Evolutionary conservation across 2,113 vertebrate species (phyloP).

Genomic region (Malurus alboscapulatus): DNA sequence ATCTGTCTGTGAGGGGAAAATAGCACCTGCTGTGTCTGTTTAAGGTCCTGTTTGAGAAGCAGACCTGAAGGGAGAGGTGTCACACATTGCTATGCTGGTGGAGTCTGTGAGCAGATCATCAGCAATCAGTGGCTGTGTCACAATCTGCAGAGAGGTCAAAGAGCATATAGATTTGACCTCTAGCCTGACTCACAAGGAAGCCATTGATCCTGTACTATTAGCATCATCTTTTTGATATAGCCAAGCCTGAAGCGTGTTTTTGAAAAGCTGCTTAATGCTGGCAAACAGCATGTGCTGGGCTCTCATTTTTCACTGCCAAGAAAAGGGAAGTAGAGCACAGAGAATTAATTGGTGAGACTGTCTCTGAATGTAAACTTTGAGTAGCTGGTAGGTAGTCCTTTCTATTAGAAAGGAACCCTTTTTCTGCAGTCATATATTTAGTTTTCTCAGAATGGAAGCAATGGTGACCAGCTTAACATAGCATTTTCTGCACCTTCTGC

Average conservation of each 20-base stretch:
- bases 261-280: constrained; percentile 1
- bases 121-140: neutral
- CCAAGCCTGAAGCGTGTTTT: neutral
- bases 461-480: neutral
- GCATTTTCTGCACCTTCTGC: neutral
- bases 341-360: neutral
- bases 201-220: constrained; percentile 30
- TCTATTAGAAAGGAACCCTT: neutral
- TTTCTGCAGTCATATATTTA: neutral
- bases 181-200: neutral
- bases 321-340: neutral
- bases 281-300: neutral
- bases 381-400: neutral
- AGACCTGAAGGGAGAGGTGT: neutral
- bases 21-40: neutral
- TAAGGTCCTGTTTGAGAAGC: neutral
- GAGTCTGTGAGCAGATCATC: neutral
- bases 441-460: neutral
- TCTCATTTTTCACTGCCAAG: constrained; percentile 32
- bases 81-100: neutral
- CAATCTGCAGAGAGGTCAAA: constrained; percentile 7
- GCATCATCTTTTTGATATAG: neutral
- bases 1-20: neutral
- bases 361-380: neutral
- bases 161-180: constrained; percentile 11